Percentiles rank a stretch among this genome's conserved stretches.
Conservation (phyloP, 2,113 vertebrate genomes). For the Channa argus region DNA sequence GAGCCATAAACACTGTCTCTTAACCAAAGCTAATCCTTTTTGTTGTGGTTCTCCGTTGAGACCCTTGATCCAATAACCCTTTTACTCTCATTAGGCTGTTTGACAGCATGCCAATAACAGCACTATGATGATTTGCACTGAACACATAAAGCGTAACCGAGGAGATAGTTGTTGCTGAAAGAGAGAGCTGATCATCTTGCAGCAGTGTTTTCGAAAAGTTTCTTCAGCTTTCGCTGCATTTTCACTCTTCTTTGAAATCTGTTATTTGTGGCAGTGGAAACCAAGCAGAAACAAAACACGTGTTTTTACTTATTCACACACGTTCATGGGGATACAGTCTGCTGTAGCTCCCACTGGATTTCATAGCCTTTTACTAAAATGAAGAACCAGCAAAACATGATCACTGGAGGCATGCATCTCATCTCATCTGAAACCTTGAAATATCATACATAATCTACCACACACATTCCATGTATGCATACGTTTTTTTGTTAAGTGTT, state of each 20-base stretch:
- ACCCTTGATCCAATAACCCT: conserved; percentile 5
- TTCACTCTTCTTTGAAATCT: background rate
- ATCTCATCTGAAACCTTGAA: too few relatives aligned
- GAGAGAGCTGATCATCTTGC: background rate
- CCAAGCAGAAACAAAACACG: background rate
- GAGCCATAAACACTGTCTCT: background rate
- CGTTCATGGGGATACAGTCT: background rate
- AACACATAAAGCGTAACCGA: background rate
- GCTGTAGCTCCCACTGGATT: background rate
- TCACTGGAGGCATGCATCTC: conserved; percentile 18
- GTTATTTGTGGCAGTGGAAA: background rate
- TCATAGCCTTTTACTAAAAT: background rate
- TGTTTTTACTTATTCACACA: background rate
- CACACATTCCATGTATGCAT: too few relatives aligned
- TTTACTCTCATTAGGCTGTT: background rate
- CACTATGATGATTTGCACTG: background rate
- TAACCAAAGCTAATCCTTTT: background rate
- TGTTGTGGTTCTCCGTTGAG: background rate
- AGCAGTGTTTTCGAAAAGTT: background rate
- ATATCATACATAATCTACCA: too few relatives aligned
- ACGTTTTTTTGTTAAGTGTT: too few relatives aligned
- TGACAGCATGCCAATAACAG: background rate
- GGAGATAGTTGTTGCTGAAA: background rate
- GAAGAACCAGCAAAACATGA: background rate
- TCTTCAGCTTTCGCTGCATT: background rate